Evolutionary conservation across 2,113 vertebrate genomes (phyloP).

Genomic region (Caranx melampygus): DNA sequence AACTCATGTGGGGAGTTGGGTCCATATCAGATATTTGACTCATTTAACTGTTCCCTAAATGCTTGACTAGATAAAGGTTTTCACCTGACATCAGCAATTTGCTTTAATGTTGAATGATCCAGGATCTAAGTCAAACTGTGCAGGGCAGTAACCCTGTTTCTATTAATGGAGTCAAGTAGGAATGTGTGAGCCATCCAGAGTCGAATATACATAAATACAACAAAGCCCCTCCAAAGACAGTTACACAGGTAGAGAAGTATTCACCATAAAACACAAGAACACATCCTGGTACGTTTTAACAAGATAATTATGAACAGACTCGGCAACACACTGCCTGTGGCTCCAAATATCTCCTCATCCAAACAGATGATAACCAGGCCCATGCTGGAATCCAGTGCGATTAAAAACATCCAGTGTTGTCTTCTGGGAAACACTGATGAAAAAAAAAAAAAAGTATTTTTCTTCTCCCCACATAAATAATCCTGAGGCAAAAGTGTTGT

Average conservation of each 20-base stretch:
- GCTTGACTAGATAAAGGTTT: background rate
- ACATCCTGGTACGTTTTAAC: slow-evolving; percentile 76
- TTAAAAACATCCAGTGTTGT: slow-evolving; percentile 23
- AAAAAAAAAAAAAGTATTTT: background rate
- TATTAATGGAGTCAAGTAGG: slow-evolving; percentile 10
- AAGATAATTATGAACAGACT: slow-evolving; percentile 80
- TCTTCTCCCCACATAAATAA: background rate
- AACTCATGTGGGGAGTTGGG: too few relatives aligned
- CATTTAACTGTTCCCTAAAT: background rate
- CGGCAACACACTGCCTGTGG: slow-evolving; percentile 50
- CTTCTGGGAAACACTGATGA: background rate
- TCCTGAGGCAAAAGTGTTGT: slow-evolving; percentile 8
- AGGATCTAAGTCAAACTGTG: background rate
- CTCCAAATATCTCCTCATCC: slow-evolving; percentile 50
- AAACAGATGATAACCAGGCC: slow-evolving; percentile 43
- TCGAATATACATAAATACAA: slow-evolving; percentile 17
- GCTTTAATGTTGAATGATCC: background rate
- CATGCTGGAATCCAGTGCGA: slow-evolving; percentile 44
- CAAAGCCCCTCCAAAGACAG: slow-evolving; percentile 39
- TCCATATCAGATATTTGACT: background rate
- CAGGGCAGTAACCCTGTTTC: background rate
- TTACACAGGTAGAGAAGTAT: slow-evolving; percentile 81
- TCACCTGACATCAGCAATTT: background rate
- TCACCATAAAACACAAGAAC: slow-evolving; percentile 74
- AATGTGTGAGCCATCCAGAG: slow-evolving; percentile 20